Evolutionary conservation across 1,140 invertebrate genomes (phyloP), one percentile per base, ranked within the genome.

Genomic region (Sipha flava): DNA sequence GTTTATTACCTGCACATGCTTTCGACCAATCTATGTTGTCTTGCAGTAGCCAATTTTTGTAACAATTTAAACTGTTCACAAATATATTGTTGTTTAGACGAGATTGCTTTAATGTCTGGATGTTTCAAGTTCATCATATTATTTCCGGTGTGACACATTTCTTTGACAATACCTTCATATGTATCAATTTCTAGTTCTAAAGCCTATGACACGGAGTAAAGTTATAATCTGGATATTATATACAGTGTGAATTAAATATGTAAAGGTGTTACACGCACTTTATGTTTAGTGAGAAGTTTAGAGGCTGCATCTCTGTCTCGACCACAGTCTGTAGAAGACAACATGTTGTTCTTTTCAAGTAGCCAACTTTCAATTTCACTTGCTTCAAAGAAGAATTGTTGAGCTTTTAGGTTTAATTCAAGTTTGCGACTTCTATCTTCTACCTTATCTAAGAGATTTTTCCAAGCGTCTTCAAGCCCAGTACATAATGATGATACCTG

Each of bases 321-420:
- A 23, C 95, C 94, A 82, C 92, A 93, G 85, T 96, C 95, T 6
- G 90, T 92, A 29, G 92, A 93, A 54, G 89, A 90, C 9, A 96
- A 85, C 29, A 94, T 90, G 80, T 94, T 92, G 66, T 91, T 92
- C 84, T 94, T 94, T 86, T 97, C 95, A 49, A 90, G 90, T 68
- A 98, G 89, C 96, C 96, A 98, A 66, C 92, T 91, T 86, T 98
- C 96, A 81, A 97, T 92, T 87, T 98, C 96, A 80, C 91, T 91
- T 7, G 94, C 93, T 85, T 97, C 95, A 84, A 92, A 93, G 86
- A 93, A 90, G 86, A 94, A 95, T 87, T 95, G 93, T 86, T 97
- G 95, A 18, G 94, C 92, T 85, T 92, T 93, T 52, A 96, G 86
- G 0, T 94, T 94, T 31, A 94, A 87, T 83, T 97, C 94, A 37